Conservation (phyloP, 2,113 vertebrate species). For the Scartelaos histophorus region DNA sequence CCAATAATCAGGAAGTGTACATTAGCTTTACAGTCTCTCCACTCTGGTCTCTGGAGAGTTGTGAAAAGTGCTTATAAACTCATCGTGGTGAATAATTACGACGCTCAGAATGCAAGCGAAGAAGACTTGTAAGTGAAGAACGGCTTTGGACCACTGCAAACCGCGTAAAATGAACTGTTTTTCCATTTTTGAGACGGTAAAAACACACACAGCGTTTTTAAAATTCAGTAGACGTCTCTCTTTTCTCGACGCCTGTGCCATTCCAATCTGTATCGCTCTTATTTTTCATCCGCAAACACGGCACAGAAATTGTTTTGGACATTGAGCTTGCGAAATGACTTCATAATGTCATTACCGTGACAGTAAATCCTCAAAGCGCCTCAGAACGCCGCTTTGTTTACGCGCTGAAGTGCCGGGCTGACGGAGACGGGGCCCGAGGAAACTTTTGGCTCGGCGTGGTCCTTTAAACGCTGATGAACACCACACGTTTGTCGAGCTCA, state of each 20-base stretch:
- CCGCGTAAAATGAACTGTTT: too few relatives aligned
- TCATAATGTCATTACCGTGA: not conserved
- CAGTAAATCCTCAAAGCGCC: not conserved
- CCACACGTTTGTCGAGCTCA: not conserved
- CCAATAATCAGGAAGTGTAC: too few relatives aligned
- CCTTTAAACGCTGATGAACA: conserved; percentile 1
- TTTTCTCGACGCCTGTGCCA: not conserved
- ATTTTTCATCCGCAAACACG: not conserved
- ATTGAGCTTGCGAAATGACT: not conserved
- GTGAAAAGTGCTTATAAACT: too few relatives aligned
- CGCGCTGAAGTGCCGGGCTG: not conserved
- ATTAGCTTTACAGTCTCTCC: too few relatives aligned
- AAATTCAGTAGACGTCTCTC: not conserved
- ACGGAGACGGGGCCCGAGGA: not conserved
- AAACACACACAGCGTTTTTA: not conserved
- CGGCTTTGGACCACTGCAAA: too few relatives aligned
- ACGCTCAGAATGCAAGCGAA: too few relatives aligned
- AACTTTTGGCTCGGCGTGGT: not conserved
- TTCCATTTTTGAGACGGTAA: too few relatives aligned
- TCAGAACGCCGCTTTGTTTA: not conserved
- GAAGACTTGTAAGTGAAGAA: too few relatives aligned
- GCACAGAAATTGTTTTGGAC: not conserved
- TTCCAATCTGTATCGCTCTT: not conserved
- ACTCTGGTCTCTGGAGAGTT: too few relatives aligned
- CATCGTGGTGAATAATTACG: too few relatives aligned